Evolutionary conservation across 2,113 vertebrate species (phyloP).

Genomic region (Myiozetetes cayanensis): DNA sequence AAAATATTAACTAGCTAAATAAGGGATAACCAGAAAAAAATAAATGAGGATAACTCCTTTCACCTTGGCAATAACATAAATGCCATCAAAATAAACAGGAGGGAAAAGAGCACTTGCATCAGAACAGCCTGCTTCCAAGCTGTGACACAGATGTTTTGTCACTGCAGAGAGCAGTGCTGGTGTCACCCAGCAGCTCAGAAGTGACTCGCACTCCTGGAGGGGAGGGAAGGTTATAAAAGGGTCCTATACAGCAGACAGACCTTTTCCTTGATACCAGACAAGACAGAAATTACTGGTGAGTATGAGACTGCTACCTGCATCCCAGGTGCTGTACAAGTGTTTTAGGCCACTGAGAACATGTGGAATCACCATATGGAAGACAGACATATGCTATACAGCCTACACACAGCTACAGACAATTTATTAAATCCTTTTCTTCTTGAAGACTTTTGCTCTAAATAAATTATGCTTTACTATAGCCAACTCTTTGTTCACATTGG

Average conservation of each 20-base stretch:
- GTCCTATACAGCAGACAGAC: neutral
- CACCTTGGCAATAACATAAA: neutral
- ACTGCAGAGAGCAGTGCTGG: neutral
- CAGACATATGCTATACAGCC: neutral
- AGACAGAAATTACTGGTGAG: neutral
- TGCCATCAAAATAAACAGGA: neutral
- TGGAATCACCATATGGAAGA: neutral
- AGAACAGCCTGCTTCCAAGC: neutral
- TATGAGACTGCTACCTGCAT: neutral
- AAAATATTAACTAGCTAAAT: neutral
- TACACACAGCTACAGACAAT: neutral
- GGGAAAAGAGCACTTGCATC: neutral
- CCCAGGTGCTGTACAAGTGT: neutral
- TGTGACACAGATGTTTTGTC: conserved; percentile 9
- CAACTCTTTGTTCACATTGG: neutral
- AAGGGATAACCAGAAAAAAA: neutral
- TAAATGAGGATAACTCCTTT: neutral
- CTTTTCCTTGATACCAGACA: neutral
- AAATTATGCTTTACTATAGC: neutral
- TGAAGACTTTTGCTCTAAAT: neutral
- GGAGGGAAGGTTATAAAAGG: neutral
- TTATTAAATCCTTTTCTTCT: neutral
- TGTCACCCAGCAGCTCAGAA: neutral
- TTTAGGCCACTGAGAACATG: neutral
- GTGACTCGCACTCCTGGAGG: neutral